phyloP scores from a whole-genome alignment of 92 coral and sea anemone species.

The Anthopleura xanthogrammica region DNA sequence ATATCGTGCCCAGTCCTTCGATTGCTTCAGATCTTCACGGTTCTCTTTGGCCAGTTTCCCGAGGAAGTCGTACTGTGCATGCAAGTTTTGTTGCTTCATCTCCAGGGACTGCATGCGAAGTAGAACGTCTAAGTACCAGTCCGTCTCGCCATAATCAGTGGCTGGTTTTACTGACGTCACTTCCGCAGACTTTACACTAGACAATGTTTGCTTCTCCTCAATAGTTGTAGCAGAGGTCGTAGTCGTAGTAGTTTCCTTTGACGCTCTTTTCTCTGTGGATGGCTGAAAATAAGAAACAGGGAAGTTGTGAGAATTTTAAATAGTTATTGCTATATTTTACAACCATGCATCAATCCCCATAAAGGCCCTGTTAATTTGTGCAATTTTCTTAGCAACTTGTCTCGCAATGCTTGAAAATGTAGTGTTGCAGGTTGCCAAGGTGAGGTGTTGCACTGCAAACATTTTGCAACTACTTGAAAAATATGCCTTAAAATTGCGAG shows the following conservation, averaged over 20 bases:
- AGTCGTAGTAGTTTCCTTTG: neutral
- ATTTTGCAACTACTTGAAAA: too few relatives aligned
- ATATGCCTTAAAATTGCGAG: too few relatives aligned
- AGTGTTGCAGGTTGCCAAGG: too few relatives aligned
- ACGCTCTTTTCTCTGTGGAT: neutral
- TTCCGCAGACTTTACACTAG: neutral
- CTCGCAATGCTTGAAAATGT: too few relatives aligned
- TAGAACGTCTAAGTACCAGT: conserved; percentile 69
- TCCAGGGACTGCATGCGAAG: conserved; percentile 77
- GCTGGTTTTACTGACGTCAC: neutral
- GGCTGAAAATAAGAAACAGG: neutral
- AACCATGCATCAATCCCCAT: too few relatives aligned
- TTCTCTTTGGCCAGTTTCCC: conserved; percentile 42
- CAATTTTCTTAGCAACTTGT: too few relatives aligned
- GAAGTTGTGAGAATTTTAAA: too few relatives aligned
- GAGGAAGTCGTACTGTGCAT: conserved; percentile 63
- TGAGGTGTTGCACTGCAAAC: too few relatives aligned
- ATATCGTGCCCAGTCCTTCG: conserved; percentile 31
- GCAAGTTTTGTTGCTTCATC: conserved; percentile 64
- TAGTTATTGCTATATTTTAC: too few relatives aligned
- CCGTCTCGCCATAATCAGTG: conserved; percentile 40
- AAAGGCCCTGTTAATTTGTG: too few relatives aligned
- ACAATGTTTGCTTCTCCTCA: neutral
- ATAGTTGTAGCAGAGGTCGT: neutral
- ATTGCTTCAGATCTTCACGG: conserved; percentile 4